Evolutionary conservation across 2,113 vertebrate genomes (phyloP).

Genomic region (Saccopteryx leptura): DNA sequence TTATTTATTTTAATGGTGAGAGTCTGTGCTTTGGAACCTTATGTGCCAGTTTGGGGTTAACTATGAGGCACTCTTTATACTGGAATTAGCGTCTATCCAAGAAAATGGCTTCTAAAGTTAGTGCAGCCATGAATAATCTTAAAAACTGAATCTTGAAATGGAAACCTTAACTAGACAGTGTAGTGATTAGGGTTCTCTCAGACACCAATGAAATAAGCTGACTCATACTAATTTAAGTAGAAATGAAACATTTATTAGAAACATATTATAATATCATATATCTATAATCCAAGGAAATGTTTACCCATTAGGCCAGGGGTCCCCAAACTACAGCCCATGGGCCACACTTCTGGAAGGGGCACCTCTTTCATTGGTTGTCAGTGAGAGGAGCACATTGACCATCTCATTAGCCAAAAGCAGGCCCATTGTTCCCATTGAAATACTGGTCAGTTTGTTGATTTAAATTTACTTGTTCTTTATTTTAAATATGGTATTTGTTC

Average conservation of each 20-base stretch:
- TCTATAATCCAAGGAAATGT: slow-evolving; percentile 22
- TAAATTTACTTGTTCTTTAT: too few species aligned
- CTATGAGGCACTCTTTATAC: background rate
- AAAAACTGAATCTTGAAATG: background rate
- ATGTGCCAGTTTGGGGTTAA: background rate
- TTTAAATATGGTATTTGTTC: too few species aligned
- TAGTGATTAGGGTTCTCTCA: background rate
- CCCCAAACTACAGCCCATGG: too few species aligned
- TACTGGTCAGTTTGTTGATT: too few species aligned
- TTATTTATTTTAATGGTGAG: background rate
- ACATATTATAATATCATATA: background rate
- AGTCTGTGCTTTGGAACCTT: background rate
- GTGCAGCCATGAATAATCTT: background rate
- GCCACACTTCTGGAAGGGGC: too few species aligned
- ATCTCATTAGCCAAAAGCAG: too few species aligned
- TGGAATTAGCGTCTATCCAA: background rate
- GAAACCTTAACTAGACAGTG: background rate
- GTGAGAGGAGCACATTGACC: too few species aligned
- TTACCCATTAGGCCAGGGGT: background rate
- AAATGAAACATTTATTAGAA: background rate
- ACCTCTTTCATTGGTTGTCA: too few species aligned
- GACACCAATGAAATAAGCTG: background rate
- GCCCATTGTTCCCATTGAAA: too few species aligned
- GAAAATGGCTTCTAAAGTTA: background rate
- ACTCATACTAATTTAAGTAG: background rate